Evolutionary conservation across 2,113 vertebrate genomes (phyloP).

Genomic region (Antigone vipio): DNA sequence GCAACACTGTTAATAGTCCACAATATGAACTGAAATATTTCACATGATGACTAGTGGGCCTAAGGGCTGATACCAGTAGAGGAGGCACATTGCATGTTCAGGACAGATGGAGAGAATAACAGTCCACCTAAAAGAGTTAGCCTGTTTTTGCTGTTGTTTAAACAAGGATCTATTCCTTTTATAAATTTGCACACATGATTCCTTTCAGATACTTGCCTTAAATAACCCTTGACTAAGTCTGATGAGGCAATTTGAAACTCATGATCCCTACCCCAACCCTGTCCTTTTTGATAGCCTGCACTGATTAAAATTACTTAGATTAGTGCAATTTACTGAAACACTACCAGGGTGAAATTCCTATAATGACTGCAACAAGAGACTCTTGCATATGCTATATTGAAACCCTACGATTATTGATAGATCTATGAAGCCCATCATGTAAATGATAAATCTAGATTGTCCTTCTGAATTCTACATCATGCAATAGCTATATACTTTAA

Average conservation of each 20-base stretch:
- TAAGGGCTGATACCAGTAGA: background rate
- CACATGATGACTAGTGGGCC: background rate
- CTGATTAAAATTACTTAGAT: conserved; percentile 67
- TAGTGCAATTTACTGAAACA: conserved; percentile 57
- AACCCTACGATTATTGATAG: conserved; percentile 49
- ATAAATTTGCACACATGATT: background rate
- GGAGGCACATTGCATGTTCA: background rate
- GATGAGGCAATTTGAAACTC: conserved; percentile 39
- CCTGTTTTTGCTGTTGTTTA: background rate
- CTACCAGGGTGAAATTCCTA: background rate
- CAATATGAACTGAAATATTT: background rate
- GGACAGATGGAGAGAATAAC: background rate
- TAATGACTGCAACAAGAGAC: conserved; percentile 29
- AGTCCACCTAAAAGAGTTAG: background rate
- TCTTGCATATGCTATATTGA: background rate
- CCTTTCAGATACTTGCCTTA: conserved; percentile 13
- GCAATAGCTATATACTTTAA: background rate
- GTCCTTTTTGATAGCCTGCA: conserved; percentile 21
- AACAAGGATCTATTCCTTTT: background rate
- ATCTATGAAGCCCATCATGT: background rate
- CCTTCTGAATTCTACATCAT: background rate
- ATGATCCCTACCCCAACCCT: conserved; percentile 13
- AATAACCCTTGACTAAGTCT: conserved; percentile 31
- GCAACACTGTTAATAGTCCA: background rate
- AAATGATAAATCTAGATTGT: background rate